A percentile compares a stretch with the other conserved stretches of the same genome.
Evolutionary conservation across 2,113 vertebrate species (phyloP).

Genomic region (Pardalotus punctatus): DNA sequence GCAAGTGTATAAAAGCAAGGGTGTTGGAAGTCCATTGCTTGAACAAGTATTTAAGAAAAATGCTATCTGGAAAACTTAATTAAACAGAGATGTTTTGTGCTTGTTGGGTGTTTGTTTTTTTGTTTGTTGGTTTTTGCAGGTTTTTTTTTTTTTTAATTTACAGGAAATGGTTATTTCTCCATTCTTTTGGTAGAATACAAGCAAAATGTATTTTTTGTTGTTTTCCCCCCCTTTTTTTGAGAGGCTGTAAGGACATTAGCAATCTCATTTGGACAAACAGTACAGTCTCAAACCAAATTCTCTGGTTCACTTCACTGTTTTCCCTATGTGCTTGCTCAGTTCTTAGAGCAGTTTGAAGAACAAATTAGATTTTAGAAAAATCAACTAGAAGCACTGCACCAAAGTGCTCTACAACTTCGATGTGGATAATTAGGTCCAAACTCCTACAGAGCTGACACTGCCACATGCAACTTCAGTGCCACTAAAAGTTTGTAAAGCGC

Average conservation of each 20-base stretch:
- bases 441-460: background rate
- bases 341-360: background rate
- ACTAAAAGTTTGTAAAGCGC: background rate
- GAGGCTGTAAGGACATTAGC: background rate
- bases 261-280: background rate
- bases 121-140: too few species aligned
- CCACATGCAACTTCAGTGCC: background rate
- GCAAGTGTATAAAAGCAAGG: background rate
- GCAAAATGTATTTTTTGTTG: background rate
- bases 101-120: background rate
- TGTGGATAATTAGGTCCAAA: background rate
- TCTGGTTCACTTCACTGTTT: background rate
- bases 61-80: background rate
- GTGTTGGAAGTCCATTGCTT: background rate
- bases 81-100: background rate
- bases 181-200: background rate
- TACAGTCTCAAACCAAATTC: background rate
- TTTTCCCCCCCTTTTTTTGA: fast-evolving
- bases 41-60: background rate
- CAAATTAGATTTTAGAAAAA: background rate
- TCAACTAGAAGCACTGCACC: background rate
- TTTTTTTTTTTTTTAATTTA: background rate
- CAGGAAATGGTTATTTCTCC: background rate
- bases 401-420: background rate
- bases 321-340: background rate